Evolutionary conservation across 2,888 invertebrate species (phyloP).

Genomic region (Drosophila histrio): DNA sequence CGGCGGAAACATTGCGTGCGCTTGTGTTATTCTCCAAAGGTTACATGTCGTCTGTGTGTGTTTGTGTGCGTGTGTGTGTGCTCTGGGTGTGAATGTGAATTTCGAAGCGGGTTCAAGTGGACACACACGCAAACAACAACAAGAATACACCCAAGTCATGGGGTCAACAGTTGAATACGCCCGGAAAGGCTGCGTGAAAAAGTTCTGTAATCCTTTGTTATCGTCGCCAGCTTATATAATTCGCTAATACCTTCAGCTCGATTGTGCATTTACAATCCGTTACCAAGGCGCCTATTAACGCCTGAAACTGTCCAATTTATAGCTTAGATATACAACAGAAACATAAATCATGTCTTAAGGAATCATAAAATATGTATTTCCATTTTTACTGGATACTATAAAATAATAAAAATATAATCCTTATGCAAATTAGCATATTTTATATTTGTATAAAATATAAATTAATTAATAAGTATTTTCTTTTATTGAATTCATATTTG

Average conservation of each 20-base stretch:
- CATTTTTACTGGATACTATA: too few relatives aligned
- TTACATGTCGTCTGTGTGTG: slow-evolving; percentile 20
- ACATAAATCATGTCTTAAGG: slow-evolving; percentile 5
- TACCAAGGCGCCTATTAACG: slow-evolving; percentile 3
- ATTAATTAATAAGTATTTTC: too few relatives aligned
- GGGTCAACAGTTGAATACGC: slow-evolving; percentile 62
- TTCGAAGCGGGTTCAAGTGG: slow-evolving; percentile 52
- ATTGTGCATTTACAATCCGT: slow-evolving; percentile 34
- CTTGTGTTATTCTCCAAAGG: slow-evolving; percentile 67
- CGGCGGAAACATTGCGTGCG: slow-evolving; percentile 74
- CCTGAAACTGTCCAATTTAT: background rate
- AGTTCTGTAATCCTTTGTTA: slow-evolving; percentile 65
- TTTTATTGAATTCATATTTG: too few relatives aligned
- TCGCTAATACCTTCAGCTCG: slow-evolving; percentile 33
- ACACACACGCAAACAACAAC: slow-evolving; percentile 50
- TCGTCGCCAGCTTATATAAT: slow-evolving; percentile 29
- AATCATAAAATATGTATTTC: background rate
- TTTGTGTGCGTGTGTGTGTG: slow-evolving; percentile 7
- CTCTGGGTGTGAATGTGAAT: slow-evolving; percentile 59
- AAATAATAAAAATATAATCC: too few relatives aligned
- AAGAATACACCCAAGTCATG: slow-evolving; percentile 28
- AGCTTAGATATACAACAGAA: background rate
- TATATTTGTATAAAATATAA: too few relatives aligned
- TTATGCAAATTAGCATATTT: too few relatives aligned
- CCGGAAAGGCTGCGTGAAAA: slow-evolving; percentile 59